phyloP scores from a whole-genome alignment of 2,888 invertebrate genomes.

The Pachydiplax longipennis region DNA sequence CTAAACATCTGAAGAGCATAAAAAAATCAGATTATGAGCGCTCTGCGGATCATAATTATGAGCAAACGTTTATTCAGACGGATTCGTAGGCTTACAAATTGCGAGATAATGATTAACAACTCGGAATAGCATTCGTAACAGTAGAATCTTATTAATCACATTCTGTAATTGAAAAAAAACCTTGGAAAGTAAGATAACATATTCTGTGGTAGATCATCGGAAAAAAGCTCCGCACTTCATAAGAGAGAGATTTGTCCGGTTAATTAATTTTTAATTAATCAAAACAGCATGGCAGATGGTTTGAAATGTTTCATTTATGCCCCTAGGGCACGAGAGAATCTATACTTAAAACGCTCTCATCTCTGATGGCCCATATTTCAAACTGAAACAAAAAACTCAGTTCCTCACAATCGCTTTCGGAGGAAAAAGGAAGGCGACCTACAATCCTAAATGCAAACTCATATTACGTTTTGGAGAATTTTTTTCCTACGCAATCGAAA shows the following conservation, averaged over 20 bases:
- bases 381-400: background rate
- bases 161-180: background rate
- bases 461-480: background rate
- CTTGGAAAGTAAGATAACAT: background rate
- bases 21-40: too few species aligned
- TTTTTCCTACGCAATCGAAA: too few species aligned
- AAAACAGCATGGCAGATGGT: conserved; percentile 5
- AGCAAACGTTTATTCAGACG: background rate
- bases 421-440: background rate
- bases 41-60: too few species aligned
- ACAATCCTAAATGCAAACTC: background rate
- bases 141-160: background rate
- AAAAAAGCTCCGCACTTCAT: background rate
- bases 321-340: background rate
- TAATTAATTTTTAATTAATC: conserved; percentile 34
- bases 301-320: background rate
- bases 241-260: conserved; percentile 1
- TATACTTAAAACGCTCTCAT: conserved; percentile 9
- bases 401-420: background rate
- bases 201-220: background rate
- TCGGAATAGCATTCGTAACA: background rate
- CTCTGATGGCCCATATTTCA: conserved; percentile 21
- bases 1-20: too few species aligned
- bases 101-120: background rate
- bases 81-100: background rate